phyloP scores from a whole-genome alignment of 2,113 vertebrate species.

The Pogonocichla stellata region DNA sequence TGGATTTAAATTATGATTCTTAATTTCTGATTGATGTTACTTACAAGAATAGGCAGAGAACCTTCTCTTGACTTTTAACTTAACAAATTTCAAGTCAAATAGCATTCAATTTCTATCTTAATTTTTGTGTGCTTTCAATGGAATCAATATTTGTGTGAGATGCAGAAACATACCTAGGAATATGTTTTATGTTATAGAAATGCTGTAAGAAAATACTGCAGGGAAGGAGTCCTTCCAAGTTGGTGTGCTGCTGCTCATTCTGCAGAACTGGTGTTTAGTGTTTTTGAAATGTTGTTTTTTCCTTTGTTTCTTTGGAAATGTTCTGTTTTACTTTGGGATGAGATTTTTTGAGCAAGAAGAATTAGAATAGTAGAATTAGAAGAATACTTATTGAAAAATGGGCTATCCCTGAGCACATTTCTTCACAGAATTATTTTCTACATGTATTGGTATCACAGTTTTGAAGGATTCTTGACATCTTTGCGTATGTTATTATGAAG shows the following conservation, averaged over 20 bases:
- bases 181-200: neutral
- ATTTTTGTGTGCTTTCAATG: neutral
- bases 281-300: neutral
- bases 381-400: neutral
- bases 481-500: neutral
- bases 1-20: constrained; percentile 53
- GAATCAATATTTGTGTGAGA: neutral
- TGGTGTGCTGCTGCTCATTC: neutral
- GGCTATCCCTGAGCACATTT: neutral
- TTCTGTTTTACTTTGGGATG: neutral
- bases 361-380: neutral
- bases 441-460: neutral
- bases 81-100: constrained; percentile 44
- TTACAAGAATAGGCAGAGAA: constrained; percentile 9
- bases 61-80: constrained; percentile 26
- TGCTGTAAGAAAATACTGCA: neutral
- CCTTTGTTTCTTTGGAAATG: neutral
- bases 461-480: neutral
- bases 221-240: neutral
- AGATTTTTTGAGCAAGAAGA: neutral
- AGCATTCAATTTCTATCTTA: neutral
- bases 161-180: neutral
- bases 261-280: neutral
- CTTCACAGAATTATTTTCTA: neutral
- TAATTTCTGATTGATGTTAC: constrained; percentile 52